Conservation (phyloP, 2,888 invertebrate species). For the Sinopyrophorus schimmeli region DNA sequence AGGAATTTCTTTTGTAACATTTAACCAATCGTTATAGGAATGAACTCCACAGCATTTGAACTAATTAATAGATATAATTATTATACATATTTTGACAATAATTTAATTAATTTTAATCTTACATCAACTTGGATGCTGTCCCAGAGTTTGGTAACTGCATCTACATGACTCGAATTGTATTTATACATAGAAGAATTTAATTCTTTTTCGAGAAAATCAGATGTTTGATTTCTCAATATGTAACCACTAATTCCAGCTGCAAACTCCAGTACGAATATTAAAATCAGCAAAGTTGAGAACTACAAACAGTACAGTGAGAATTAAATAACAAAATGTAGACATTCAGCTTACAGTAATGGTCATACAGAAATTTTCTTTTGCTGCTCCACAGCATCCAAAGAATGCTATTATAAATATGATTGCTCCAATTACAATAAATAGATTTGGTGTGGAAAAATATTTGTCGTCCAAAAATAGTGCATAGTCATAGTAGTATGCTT, state of each 20-base stretch:
- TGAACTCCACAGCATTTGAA: constrained; percentile 74
- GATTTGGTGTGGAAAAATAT: constrained; percentile 82
- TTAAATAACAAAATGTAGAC: constrained; percentile 1
- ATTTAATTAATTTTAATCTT: constrained; percentile 50
- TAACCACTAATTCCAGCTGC: constrained; percentile 83
- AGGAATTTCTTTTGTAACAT: constrained; percentile 60
- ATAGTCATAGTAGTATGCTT: constrained; percentile 74
- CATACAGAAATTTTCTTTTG: constrained; percentile 94
- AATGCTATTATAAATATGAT: constrained; percentile 91
- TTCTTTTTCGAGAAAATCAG: constrained; percentile 64
- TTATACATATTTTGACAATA: not conserved
- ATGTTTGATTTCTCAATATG: constrained; percentile 71
- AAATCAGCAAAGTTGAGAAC: constrained; percentile 75
- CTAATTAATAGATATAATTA: constrained; percentile 56
- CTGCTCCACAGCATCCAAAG: constrained; percentile 95
- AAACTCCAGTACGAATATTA: constrained; percentile 84
- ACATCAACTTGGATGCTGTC: constrained; percentile 82
- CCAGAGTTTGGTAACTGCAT: constrained; percentile 70
- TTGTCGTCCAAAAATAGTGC: constrained; percentile 77
- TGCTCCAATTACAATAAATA: constrained; percentile 86
- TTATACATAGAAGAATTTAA: constrained; percentile 69
- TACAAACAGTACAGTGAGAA: too few relatives aligned
- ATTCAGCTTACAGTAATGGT: constrained; percentile 74
- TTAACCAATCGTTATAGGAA: constrained; percentile 65
- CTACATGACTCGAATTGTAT: constrained; percentile 54